Conservation (phyloP, 2,888 invertebrate genomes). For the Megamerina dolium region DNA sequence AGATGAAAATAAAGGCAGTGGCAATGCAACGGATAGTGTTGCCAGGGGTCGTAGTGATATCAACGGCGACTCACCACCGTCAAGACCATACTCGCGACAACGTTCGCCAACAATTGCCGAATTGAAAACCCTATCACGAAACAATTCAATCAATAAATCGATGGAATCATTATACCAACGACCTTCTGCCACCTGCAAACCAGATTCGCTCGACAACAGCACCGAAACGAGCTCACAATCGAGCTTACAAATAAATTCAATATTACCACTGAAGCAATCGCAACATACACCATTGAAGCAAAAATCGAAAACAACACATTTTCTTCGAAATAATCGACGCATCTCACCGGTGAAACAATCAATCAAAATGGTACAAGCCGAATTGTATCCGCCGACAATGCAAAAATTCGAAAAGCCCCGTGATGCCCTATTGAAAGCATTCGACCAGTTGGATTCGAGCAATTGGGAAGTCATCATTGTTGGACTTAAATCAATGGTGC, state of each 20-base stretch:
- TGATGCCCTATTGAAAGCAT: constrained; percentile 58
- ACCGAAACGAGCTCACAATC: constrained; percentile 38
- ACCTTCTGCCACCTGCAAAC: constrained; percentile 26
- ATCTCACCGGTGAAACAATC: constrained; percentile 44
- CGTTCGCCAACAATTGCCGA: constrained; percentile 30
- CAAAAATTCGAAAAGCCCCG: constrained; percentile 60
- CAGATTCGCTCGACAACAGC: constrained; percentile 29
- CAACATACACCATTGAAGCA: constrained; percentile 37
- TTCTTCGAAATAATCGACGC: constrained; percentile 37
- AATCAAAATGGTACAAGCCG: constrained; percentile 31
- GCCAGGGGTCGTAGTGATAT: constrained; percentile 8
- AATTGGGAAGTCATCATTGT: constrained; percentile 78
- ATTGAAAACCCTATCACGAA: constrained; percentile 27
- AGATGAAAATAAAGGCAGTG: constrained; percentile 18
- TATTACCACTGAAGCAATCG: constrained; percentile 21
- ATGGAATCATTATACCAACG: constrained; percentile 40
- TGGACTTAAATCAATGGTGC: constrained; percentile 63
- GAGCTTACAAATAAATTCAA: constrained; percentile 27
- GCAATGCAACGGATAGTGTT: not conserved
- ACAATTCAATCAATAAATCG: constrained; percentile 30
- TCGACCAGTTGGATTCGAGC: constrained; percentile 61
- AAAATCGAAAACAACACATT: constrained; percentile 44
- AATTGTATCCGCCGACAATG: constrained; percentile 40
- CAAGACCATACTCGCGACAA: constrained; percentile 8
- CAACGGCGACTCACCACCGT: constrained; percentile 9